phyloP scores from a whole-genome alignment of 2,797 vertebrate genomes.

The Geotrypetes seraphini region DNA sequence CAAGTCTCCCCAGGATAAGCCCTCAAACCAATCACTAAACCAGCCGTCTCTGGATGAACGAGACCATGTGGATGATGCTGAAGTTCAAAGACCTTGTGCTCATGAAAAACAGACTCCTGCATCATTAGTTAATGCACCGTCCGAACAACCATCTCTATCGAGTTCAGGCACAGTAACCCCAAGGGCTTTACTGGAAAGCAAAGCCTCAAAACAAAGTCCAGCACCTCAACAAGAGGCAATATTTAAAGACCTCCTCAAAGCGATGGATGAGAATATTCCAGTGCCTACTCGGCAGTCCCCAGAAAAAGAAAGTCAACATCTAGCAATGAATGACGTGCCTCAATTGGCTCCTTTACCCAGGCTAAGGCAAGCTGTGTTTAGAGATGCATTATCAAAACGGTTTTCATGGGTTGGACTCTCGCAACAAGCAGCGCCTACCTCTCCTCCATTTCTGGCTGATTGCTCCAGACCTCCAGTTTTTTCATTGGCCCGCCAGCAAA shows the following conservation, averaged over 20 bases:
- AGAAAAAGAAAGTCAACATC: conserved; percentile 14
- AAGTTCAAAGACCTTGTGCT: conserved; percentile 20
- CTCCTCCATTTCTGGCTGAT: conserved; percentile 37
- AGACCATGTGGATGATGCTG: conserved; percentile 28
- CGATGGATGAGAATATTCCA: conserved; percentile 27
- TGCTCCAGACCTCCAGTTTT: conserved; percentile 51
- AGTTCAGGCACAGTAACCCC: conserved; percentile 42
- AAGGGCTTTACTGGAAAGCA: conserved; percentile 43
- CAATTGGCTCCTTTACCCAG: conserved; percentile 44
- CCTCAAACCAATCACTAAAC: conserved; percentile 24
- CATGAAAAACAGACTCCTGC: conserved; percentile 35
- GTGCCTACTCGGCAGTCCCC: conserved; percentile 12
- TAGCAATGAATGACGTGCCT: conserved; percentile 26
- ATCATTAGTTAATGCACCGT: conserved; percentile 20
- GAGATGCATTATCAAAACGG: conserved; percentile 48
- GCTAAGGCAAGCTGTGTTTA: conserved; percentile 40
- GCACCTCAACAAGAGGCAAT: conserved; percentile 14
- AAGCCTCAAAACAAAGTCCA: conserved; percentile 11
- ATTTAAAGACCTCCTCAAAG: conserved; percentile 41
- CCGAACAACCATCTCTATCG: conserved; percentile 13
- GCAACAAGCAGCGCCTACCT: conserved; percentile 31
- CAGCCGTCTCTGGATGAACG: conserved; percentile 39
- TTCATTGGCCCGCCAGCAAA: conserved; percentile 49
- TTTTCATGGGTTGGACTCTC: conserved; percentile 52
- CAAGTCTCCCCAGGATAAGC: conserved; percentile 38